Evolutionary conservation across 1,140 invertebrate genomes (phyloP), one percentile per base, ranked within the genome.

Genomic region (Neodiprion pinetum): DNA sequence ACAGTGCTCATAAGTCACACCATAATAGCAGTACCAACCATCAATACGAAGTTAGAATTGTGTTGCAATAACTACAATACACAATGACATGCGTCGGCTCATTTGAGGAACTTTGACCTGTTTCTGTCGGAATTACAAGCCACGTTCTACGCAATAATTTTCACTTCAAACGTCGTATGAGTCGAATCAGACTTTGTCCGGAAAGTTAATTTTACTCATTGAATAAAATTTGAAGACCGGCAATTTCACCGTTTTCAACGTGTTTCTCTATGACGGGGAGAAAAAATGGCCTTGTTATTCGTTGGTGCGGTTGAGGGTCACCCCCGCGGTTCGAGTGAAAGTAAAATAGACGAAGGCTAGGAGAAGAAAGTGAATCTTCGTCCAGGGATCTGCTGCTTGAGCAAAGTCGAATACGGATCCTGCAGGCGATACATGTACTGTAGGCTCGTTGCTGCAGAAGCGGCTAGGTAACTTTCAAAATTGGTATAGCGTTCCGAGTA

Each of bases 341-440:
- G 80, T 74, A 78, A 77, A 78, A 74, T 67, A 75, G 74, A 82
- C 75, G 78, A 14, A 61, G 53, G 11, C 80, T 74, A 78, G 67
- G 75, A 80, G 72, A 82, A 78, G 80, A 82, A 84, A 84, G 82
- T 77, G 78, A 84, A 83, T 81, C 75, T 72, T 74, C 69, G 67
- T 70, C 48, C 53, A 65, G 1, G n/a, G 48, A 23, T 66, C 53
- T 12, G n/a, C 53, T 12, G n/a, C n/a, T 61, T 17, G 53, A 61
- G 11, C 53, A 9, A 61, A 61, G 53, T 61, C 4, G 53, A 61
- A 9, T 17, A 17, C 53, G n/a, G 53, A 12, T 61, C 53, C 53
- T 12, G n/a, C n/a, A 17, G 53, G 53, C 53, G 53, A 17, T 61
- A 17, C 53, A 61, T 61, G 53, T 61, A 8, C 8, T 5, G 11